Base-by-base conservation (phyloP, 1,140 invertebrate species). In the Ceratina australensis region DNA sequence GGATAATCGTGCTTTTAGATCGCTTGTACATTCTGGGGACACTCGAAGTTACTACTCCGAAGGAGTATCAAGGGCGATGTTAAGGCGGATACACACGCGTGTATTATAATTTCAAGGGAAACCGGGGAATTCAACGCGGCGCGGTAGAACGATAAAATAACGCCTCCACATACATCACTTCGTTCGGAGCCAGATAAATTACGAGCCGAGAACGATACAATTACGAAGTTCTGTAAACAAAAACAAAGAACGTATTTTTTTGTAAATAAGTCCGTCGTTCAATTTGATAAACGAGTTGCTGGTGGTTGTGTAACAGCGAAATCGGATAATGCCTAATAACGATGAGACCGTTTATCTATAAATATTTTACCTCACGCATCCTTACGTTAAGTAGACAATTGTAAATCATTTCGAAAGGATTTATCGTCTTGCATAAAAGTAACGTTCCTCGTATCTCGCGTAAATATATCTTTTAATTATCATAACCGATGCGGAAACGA, bases 121-220 rank as follows among this genome's bases (percentile, higher is more conserved):
- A 42, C 50, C 50, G 63, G 56, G 56, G 68, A 12, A 28, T 72
- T 63, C 49, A 20, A 65, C 26, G 20, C 42, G 33, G 59, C 22
- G n/a, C 52, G 57, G 56, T 79, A 74, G 71, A 71, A 81, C 59
- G 65, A 75, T 64, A 47, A 79, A 74, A 64, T 67, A 16, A 69
- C 20, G 33, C 52, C 15, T 56, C 57, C 13, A 26, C 22, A 22
- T 16, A 16, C 54, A 20, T 24, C 54, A 22, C n/a, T 24, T 10
- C n/a, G 24, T 28, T 42, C 33, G 10, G 33, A 7, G 33, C 10
- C 33, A 12, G 18, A n/a, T 28, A 18, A 28, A 61, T 15, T 12
- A 5, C 18, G 10, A 28, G 8, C 10, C 10, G 42, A 65, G 16
- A 18, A 42, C 10, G 10, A 42, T 42, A 42, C 33, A 42, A 42